Conservation (phyloP, 2,113 vertebrate species). For the Rafetus swinhoei region DNA sequence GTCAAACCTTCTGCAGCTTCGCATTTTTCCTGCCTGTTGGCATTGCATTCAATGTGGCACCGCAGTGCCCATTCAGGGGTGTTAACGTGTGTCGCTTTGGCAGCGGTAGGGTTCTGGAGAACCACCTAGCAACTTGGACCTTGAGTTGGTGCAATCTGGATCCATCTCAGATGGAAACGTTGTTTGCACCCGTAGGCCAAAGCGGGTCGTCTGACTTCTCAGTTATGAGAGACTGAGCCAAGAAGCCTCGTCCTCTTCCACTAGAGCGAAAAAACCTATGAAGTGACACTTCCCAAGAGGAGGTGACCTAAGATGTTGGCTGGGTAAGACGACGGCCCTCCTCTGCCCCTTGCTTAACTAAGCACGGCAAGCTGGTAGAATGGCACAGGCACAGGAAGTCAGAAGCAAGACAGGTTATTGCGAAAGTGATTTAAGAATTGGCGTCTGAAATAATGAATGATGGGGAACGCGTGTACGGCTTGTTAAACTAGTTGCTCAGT, state of each 20-base stretch:
- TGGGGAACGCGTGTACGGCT: background rate
- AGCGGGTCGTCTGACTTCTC: background rate
- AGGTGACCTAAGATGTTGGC: constrained; percentile 1
- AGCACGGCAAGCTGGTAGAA: background rate
- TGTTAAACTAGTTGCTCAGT: background rate
- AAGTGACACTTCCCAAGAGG: constrained; percentile 3
- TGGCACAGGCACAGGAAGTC: background rate
- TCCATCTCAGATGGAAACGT: background rate
- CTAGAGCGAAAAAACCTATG: constrained; percentile 31
- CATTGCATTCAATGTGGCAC: background rate
- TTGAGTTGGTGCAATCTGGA: background rate
- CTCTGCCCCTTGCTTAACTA: rapidly evolving
- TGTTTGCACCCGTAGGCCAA: background rate
- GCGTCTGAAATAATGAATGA: background rate
- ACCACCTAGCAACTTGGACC: background rate
- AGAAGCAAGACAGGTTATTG: background rate
- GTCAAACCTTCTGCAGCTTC: background rate
- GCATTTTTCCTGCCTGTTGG: background rate
- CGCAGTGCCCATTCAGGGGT: background rate
- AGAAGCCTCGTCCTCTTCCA: constrained; percentile 8
- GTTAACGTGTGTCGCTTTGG: constrained; percentile 7
- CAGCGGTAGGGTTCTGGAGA: constrained; percentile 23
- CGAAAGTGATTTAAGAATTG: background rate
- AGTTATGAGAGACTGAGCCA: background rate
- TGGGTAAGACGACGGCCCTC: background rate